Evolutionary conservation across 2,888 invertebrate genomes (phyloP).

Genomic region (Silvanus unidentatus): DNA sequence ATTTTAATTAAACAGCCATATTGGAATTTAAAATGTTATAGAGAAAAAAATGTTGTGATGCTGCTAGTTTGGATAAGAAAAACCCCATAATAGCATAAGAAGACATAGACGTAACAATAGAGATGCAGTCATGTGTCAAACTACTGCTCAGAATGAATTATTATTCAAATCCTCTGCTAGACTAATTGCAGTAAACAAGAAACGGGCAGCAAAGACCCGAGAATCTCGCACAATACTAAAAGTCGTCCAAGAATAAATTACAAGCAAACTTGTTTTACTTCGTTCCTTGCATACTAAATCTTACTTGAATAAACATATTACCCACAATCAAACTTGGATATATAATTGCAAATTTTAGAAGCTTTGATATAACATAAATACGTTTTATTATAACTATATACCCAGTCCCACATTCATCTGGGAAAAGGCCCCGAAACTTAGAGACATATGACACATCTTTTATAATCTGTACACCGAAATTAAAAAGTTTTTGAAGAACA

Average conservation of each 20-base stretch:
- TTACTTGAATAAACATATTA: slow-evolving; percentile 44
- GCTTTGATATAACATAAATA: slow-evolving; percentile 19
- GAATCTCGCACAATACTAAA: slow-evolving; percentile 28
- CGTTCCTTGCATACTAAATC: slow-evolving; percentile 40
- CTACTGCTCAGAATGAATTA: slow-evolving; percentile 38
- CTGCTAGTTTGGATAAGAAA: slow-evolving; percentile 4
- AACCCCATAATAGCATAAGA: slow-evolving; percentile 18
- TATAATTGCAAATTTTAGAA: slow-evolving; percentile 31
- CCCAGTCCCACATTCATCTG: too few relatives aligned
- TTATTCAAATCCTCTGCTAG: slow-evolving; percentile 40
- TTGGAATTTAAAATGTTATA: too few relatives aligned
- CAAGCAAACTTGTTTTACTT: slow-evolving; percentile 36
- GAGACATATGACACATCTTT: too few relatives aligned
- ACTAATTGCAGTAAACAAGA: slow-evolving; percentile 43
- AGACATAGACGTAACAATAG: slow-evolving; percentile 25
- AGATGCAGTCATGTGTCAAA: slow-evolving; percentile 38
- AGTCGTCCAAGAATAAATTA: slow-evolving; percentile 42
- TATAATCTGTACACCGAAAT: too few relatives aligned
- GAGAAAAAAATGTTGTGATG: too few relatives aligned
- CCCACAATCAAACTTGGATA: slow-evolving; percentile 39
- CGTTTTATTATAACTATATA: too few relatives aligned
- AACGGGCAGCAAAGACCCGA: slow-evolving; percentile 35
- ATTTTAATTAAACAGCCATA: too few relatives aligned
- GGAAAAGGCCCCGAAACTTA: too few relatives aligned
- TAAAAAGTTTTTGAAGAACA: too few relatives aligned